phyloP scores from a whole-genome alignment of 2,113 vertebrate genomes.

The Indicator maculatus region DNA sequence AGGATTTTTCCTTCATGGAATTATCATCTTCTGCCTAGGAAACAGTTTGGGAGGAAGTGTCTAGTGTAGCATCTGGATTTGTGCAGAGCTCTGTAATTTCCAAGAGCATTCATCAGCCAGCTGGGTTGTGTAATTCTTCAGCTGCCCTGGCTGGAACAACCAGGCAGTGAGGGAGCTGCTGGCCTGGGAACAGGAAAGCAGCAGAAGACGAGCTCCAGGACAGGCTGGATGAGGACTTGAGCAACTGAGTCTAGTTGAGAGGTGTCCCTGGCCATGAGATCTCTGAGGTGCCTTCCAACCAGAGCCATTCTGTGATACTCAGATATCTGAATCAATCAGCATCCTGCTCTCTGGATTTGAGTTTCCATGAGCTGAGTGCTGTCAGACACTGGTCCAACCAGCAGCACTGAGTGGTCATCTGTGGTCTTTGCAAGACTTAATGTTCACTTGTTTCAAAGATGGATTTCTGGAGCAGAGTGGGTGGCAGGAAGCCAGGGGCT shows the following conservation, averaged over 20 bases:
- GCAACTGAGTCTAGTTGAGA: too few species aligned
- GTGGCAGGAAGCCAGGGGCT: neutral
- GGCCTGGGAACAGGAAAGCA: neutral
- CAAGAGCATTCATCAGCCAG: neutral
- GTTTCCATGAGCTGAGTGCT: neutral
- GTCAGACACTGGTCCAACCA: neutral
- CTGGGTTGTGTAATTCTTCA: neutral
- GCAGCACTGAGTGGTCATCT: neutral
- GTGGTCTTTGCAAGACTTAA: neutral
- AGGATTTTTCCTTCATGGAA: neutral
- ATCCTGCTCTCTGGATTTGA: neutral
- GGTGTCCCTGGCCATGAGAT: too few species aligned
- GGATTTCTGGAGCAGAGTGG: neutral
- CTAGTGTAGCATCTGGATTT: neutral
- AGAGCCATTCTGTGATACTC: too few species aligned
- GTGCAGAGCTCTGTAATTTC: neutral
- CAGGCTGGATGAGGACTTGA: neutral
- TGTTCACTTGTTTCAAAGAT: neutral
- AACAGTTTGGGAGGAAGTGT: neutral
- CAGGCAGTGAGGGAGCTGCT: neutral
- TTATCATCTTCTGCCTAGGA: fast-evolving
- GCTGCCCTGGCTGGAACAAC: neutral
- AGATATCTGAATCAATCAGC: neutral
- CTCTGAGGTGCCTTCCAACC: too few species aligned
- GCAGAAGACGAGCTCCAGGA: neutral